Base-by-base conservation (phyloP, 2,113 vertebrate genomes). In the Trogon melanurus region DNA sequence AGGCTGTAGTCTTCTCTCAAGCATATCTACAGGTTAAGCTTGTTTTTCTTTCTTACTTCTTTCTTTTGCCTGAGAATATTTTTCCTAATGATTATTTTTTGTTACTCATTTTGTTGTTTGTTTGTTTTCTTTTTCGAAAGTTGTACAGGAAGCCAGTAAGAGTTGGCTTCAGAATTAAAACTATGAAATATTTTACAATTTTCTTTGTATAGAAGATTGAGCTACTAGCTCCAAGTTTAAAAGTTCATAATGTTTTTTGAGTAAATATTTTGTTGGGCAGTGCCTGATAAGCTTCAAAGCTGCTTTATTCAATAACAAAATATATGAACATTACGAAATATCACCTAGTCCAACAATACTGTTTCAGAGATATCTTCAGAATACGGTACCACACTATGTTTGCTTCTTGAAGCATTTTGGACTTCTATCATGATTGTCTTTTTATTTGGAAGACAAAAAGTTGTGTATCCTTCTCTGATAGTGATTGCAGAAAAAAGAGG, bases 201-300 rank as follows among this genome's bases (percentile, higher is more conserved):
- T 97, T 98, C 94, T 98, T 98, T 98, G 96, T 98, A 97, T 98
- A 99, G 97, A 98, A 87, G 96, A 97, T 97, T 98, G 98, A 98
- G 98, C 97, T 98, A 92, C 97, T 97, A 98, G 98, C 98, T 98
- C 97, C 82, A 98, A 98, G 95, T 98, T 98, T 70, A 97, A 96
- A 98, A 91, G 93, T 97, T 97, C 67, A 0, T 96, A 57, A 85
- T 95, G 94, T 96, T 97, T 97, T 97, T 98, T 85, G 53, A 98
- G 96, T 98, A 98, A 98, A 97, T 98, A 98, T 98, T 98, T 98
- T 98, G 98, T 98, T 99, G 98, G 99, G 99, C 99, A 98, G 98
- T 99, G 98, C 98, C 98, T 99, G 97, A 98, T 98, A 98, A 99
- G 98, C 98, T 98, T 98, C 98, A 98, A 98, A 98, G 98, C 98